Base-by-base conservation (phyloP, 92 coral and sea anemone species). In the Zoanthus sansibaricus region DNA sequence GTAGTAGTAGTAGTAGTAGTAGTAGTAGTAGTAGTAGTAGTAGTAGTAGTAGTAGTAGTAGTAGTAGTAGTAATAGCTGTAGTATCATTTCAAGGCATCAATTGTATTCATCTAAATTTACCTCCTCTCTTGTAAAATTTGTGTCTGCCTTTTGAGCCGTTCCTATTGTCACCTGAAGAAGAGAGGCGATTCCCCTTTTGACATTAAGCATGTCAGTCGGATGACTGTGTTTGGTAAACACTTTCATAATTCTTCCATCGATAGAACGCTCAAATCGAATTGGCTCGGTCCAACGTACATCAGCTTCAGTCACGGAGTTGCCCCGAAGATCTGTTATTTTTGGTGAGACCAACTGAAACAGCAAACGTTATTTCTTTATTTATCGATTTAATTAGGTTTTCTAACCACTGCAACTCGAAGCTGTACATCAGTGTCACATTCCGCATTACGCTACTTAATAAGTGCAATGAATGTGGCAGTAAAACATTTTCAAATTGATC, bases 131-230 rank as follows among this genome's bases (percentile, higher is more conserved):
- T 13, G 61, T 66, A 48, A 80, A 80, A 3, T 14, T 80, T 2
- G 62, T 15, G 48, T 46, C 62, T 66, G 16, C 21, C 2, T 52
- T 16, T 59, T 42, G 75, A n/a, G 58, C 30, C 18, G 74, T 80
- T 80, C 21, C 44, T 25, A 80, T 80, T 54, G 85, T 52, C 20
- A 80, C 85, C 61, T 90, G 93, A 15, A 91, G 82, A 5, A 87
- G 59, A 5, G 93, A 91, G 13, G 79, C 83, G 9, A 91, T 91
- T 6, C 86, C 90, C 45, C 76, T 91, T 78, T 91, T 91, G 42
- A 91, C 69, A 71, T 91, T 91, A 74, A 91, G 90, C 7, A 91
- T 49, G 56, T 86, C 91, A 1, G 71, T 21, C 1, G 91, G 87
- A 16, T 87, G 83, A 8, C 5, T 47, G 6, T 79, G n/a, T 16